Conservation (phyloP, 2,797 vertebrate genomes). For the Mormyrops boulengeri region DNA sequence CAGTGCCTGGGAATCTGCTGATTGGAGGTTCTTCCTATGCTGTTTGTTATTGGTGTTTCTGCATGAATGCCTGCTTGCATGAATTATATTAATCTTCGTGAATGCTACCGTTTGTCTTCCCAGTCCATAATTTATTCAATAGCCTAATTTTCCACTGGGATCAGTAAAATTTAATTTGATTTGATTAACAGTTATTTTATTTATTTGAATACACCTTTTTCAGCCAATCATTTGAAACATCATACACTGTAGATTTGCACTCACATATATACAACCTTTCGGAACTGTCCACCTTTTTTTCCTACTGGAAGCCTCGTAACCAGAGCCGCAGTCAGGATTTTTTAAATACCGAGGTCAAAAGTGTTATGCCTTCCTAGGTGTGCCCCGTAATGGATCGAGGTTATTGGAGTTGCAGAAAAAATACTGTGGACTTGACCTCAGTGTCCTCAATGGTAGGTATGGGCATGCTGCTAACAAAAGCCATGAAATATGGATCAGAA, state of each 20-base stretch:
- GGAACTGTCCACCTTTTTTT: neutral
- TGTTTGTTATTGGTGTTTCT: slow-evolving; percentile 54
- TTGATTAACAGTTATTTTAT: neutral
- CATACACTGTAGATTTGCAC: neutral
- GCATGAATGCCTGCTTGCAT: slow-evolving; percentile 52
- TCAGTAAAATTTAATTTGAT: neutral
- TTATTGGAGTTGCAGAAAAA: neutral
- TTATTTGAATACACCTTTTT: neutral
- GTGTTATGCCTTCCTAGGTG: neutral
- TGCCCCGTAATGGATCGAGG: neutral
- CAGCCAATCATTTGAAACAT: neutral
- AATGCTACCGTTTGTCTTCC: neutral
- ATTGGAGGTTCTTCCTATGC: slow-evolving; percentile 12
- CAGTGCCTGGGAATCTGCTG: slow-evolving; percentile 15
- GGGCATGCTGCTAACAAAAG: neutral
- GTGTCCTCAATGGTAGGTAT: neutral
- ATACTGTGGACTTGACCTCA: neutral
- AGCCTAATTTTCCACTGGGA: neutral
- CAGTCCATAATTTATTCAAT: neutral
- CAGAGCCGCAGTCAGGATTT: neutral
- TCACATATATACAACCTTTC: neutral
- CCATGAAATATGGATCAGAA: neutral
- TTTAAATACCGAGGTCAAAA: neutral
- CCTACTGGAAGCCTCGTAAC: neutral
- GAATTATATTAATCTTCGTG: slow-evolving; percentile 50